A percentile compares a stretch with the other conserved stretches of the same genome.
Evolutionary conservation across 2,888 invertebrate genomes (phyloP).

Genomic region (Hyalella azteca): DNA sequence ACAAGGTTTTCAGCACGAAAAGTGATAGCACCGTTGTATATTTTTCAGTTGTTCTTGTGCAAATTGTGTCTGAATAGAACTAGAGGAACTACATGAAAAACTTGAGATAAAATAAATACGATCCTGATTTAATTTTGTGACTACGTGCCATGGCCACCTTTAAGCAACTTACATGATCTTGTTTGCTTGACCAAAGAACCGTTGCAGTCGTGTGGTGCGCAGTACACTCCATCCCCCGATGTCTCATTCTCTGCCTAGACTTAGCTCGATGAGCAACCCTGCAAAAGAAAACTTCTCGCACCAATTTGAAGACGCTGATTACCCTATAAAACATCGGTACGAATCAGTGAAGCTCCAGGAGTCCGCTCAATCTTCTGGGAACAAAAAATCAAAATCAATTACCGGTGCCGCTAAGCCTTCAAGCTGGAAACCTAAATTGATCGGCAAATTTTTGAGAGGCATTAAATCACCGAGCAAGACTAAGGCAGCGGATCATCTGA

Average conservation of each 20-base stretch:
- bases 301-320: constrained; percentile 5
- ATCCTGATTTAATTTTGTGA: no score
- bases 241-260: background rate
- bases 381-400: background rate
- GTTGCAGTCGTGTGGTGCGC: no score
- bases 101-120: no score
- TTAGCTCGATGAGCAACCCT: background rate
- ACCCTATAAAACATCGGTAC: background rate
- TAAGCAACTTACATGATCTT: no score
- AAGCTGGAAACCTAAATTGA: background rate
- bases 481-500: background rate
- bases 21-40: no score
- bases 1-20: no score
- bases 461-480: background rate
- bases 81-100: no score
- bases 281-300: background rate
- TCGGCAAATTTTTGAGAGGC: background rate
- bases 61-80: no score
- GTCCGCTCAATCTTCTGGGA: background rate
- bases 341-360: background rate
- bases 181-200: no score
- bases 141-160: no score
- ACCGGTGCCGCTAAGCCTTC: background rate
- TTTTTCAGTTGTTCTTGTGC: no score
- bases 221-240: no score